These are phyloP conservation scores for Alexandromys fortis DNA, from an alignment of 2,113 vertebrate species.

Conservation along the genomic window DNA sequence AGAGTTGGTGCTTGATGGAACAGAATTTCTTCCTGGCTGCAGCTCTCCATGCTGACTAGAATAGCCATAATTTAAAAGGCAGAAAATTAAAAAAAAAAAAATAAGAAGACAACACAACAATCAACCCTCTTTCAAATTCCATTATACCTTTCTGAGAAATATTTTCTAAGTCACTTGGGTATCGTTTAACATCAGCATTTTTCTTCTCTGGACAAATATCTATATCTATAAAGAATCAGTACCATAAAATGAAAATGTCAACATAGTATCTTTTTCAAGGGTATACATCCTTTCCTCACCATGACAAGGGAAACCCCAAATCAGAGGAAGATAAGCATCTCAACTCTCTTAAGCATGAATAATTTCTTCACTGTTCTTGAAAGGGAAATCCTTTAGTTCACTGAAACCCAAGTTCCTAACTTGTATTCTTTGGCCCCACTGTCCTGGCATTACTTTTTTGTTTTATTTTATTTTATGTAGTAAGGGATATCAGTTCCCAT, in stretches of 20 bases:
- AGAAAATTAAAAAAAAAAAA: too few relatives aligned
- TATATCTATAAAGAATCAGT: not conserved
- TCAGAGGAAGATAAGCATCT: not conserved
- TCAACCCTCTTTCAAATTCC: not conserved
- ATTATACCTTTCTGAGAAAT: not conserved
- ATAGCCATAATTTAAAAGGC: too few relatives aligned
- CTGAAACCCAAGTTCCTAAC: not conserved
- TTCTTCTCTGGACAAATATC: not conserved
- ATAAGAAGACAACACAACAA: too few relatives aligned
- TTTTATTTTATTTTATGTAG: not conserved
- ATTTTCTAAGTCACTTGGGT: not conserved
- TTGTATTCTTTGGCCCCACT: not conserved
- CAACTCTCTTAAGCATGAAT: not conserved
- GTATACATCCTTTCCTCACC: not conserved
- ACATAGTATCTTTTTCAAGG: not conserved
- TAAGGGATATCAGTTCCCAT: too few relatives aligned
- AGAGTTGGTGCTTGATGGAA: too few relatives aligned
- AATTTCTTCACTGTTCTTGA: not conserved
- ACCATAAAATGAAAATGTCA: conserved; percentile 13
- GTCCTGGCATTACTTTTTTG: not conserved
- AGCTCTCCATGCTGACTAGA: too few relatives aligned
- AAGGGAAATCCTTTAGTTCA: not conserved
- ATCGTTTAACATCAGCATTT: not conserved
- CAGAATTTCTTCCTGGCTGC: too few relatives aligned
- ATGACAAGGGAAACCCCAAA: conserved; percentile 4